phyloP scores from a whole-genome alignment of 92 coral and sea anemone genomes.

The Palythoa grandiflora region DNA sequence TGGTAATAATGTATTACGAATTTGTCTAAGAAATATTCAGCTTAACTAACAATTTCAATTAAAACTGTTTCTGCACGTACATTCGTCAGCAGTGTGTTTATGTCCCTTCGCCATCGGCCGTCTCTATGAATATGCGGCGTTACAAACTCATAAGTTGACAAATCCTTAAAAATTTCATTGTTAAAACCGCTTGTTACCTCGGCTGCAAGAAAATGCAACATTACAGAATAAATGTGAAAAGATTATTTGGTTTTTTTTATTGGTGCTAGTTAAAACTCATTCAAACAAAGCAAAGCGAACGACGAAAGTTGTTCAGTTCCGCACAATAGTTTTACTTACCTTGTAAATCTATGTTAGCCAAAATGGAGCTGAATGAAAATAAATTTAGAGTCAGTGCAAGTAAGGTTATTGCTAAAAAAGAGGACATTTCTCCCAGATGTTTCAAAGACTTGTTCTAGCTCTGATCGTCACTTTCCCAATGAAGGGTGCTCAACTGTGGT shows the following conservation, averaged over 20 bases:
- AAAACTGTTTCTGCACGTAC: conserved; percentile 4
- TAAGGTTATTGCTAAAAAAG: background rate
- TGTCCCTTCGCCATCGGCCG: conserved; percentile 56
- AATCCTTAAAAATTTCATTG: conserved; percentile 25
- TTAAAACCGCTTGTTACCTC: background rate
- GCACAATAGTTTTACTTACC: background rate
- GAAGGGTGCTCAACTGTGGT: background rate
- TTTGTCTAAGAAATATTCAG: background rate
- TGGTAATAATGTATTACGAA: background rate
- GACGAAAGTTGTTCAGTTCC: background rate
- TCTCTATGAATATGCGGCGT: conserved; percentile 52
- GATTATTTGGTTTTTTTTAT: background rate
- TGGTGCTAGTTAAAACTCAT: background rate
- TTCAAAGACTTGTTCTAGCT: background rate
- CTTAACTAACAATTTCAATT: background rate
- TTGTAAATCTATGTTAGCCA: background rate
- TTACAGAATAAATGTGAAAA: background rate
- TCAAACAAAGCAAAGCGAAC: background rate
- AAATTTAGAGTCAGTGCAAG: background rate
- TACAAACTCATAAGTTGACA: conserved; percentile 58
- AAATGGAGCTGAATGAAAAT: background rate
- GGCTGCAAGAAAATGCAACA: background rate
- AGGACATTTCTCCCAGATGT: background rate
- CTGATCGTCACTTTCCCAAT: background rate
- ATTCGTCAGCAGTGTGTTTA: background rate